A percentile compares a stretch with the other conserved stretches of the same genome.
phyloP scores from a whole-genome alignment of 2,113 vertebrate species.

The Burhinus oedicnemus region DNA sequence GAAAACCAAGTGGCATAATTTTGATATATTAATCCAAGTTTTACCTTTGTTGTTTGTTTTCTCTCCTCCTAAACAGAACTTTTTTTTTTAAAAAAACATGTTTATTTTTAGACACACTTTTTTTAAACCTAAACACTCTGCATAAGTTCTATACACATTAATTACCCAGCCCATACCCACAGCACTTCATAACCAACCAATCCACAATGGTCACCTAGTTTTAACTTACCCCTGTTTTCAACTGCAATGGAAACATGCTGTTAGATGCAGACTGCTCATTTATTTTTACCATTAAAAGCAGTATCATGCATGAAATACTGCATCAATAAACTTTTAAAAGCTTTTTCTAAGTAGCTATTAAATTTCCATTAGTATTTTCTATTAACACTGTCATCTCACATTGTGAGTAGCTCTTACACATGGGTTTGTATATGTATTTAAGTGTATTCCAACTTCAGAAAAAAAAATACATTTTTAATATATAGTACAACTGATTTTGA shows the following conservation, averaged over 20 bases:
- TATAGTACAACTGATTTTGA: neutral
- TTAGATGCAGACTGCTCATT: neutral
- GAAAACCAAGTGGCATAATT: neutral
- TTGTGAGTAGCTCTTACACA: neutral
- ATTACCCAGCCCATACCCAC: neutral
- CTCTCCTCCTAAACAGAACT: neutral
- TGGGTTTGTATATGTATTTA: neutral
- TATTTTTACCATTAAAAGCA: neutral
- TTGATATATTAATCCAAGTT: neutral
- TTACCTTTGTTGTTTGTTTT: neutral
- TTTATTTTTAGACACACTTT: neutral
- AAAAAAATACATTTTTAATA: neutral
- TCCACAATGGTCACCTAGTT: neutral
- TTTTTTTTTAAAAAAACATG: rapidly evolving
- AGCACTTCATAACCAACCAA: neutral
- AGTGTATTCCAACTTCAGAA: neutral
- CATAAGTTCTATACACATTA: neutral
- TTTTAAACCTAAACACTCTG: neutral
- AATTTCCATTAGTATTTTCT: neutral
- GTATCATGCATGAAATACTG: neutral
- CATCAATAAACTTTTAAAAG: neutral
- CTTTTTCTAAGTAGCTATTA: neutral
- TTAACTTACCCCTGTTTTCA: neutral
- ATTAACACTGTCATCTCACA: neutral
- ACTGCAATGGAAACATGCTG: neutral